Percentiles rank a stretch among this genome's conserved stretches.
Conservation (phyloP, 2,113 vertebrate genomes). For the Numida meleagris region DNA sequence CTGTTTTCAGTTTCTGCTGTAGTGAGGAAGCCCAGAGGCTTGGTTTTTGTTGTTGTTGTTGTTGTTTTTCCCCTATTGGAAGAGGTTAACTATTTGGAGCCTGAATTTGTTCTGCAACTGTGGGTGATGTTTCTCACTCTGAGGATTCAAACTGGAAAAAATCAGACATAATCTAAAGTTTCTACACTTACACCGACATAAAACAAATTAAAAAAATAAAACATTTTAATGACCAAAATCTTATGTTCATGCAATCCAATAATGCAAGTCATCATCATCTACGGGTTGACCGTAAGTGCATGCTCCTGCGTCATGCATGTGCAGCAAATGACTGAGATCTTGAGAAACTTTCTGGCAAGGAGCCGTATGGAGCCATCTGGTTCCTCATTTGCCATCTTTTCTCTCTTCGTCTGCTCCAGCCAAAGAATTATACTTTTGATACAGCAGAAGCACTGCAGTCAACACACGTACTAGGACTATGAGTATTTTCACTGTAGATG, state of each 20-base stretch:
- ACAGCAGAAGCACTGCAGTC: background rate
- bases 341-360: background rate
- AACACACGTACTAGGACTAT: fast-evolving
- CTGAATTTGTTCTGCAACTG: background rate
- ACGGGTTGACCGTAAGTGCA: background rate
- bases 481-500: background rate
- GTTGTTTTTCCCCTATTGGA: background rate
- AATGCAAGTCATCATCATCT: background rate
- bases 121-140: background rate
- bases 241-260: background rate
- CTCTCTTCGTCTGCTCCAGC: background rate
- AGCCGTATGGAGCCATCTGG: background rate
- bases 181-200: background rate
- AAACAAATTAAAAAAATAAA: background rate
- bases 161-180: background rate
- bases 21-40: conserved; percentile 8
- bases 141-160: background rate
- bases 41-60: too few relatives aligned
- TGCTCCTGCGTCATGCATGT: fast-evolving
- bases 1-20: conserved; percentile 39
- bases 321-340: background rate
- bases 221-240: too few relatives aligned
- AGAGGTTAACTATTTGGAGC: background rate
- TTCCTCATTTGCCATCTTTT: background rate
- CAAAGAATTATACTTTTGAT: background rate